Evolutionary conservation across 2,888 invertebrate genomes (phyloP), one percentile per base, ranked within the genome.

Genomic region (Hemaris fuciformis): DNA sequence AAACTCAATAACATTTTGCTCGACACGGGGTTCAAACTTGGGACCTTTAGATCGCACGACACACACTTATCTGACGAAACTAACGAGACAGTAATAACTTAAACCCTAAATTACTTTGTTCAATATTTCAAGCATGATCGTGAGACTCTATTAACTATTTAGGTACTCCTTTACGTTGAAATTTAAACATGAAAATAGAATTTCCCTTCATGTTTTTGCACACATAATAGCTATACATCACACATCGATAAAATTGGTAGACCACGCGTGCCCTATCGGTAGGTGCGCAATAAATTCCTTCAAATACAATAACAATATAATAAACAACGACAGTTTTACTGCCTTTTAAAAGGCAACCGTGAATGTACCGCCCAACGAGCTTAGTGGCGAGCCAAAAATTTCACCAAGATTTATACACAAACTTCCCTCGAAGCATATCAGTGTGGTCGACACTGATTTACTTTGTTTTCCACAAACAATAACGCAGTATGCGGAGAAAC

Each of bases 371-470:
- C 59, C 4, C 59, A 59, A 43, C 27, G 10, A 34, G 46, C 25
- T 41, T 34, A 38, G 48, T 34, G 46, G 15, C 57, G 25, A 43
- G 59, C 59, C 59, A 59, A 62, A 62, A 64, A 62, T 64, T 62
- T 64, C 48, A 66, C 62, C 64, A 62, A 65, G 65, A 69, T 69
- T 66, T 65, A 69, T 66, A 61, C 60, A 60, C 46, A 63, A 69
- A 65, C 62, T 65, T 65, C 10, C 42, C 57, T 46, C 53, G 53
- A 59, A 59, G 43, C 56, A 59, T 65, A 58, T 62, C 63, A 61
- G 41, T 66, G 60, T 60, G 57, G 20, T 59, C 53, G 66, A 66
- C 66, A 62, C 64, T 65, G 66, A 68, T 68, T 68, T 66, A 68
- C 64, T 45, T 62, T 62, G 57, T 63, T 65, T 65, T 61, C 57